These are phyloP conservation scores for Gnathonemus echidnorhynchus DNA, from an alignment of 2,113 vertebrate species.

Conservation along the genomic window DNA sequence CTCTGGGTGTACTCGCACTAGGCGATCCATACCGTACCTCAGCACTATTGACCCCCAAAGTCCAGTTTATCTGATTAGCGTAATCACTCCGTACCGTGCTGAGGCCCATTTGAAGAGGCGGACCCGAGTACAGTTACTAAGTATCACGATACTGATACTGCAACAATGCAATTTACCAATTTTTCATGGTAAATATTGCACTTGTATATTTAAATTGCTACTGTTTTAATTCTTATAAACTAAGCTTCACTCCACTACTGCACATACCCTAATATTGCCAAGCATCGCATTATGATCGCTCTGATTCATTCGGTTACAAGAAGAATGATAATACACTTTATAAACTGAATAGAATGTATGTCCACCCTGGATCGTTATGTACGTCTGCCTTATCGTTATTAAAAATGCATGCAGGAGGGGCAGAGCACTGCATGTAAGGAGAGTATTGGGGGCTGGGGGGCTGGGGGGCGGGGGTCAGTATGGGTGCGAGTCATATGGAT, in stretches of 20 bases:
- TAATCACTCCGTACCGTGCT: neutral
- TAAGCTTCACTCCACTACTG: neutral
- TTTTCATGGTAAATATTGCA: neutral
- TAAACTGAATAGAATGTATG: too few species aligned
- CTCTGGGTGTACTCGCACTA: neutral
- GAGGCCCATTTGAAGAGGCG: neutral
- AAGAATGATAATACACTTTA: too few species aligned
- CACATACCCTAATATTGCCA: neutral
- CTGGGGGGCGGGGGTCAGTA: neutral
- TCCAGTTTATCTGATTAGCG: neutral
- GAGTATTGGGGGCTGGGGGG: neutral
- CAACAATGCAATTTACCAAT: neutral
- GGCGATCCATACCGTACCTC: neutral
- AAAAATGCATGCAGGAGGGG: neutral
- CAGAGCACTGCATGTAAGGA: too few species aligned
- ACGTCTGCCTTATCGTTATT: neutral
- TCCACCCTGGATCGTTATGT: too few species aligned
- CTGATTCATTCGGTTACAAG: too few species aligned
- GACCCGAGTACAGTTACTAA: neutral
- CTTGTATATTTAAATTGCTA: neutral
- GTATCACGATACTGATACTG: neutral
- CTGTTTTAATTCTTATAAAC: neutral
- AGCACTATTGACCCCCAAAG: neutral
- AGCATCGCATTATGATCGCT: too few species aligned
- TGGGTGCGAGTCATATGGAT: neutral